Conservation (phyloP, 2,797 vertebrate species). For the Sebastolobus altivelis region DNA sequence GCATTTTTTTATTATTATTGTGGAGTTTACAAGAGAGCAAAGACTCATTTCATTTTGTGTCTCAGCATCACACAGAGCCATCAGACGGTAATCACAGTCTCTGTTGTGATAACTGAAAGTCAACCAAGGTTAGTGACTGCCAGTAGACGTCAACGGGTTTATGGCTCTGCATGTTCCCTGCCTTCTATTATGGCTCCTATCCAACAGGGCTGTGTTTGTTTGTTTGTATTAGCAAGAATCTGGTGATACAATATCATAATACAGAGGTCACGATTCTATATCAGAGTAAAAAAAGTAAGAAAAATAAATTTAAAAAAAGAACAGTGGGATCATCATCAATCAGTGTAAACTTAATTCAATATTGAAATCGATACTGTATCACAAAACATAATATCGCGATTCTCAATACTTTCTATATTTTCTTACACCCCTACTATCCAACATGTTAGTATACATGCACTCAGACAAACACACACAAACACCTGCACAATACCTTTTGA, state of each 20-base stretch:
- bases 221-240: too few relatives aligned
- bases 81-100: constrained; percentile 17
- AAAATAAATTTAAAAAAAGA: too few relatives aligned
- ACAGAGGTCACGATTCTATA: too few relatives aligned
- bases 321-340: too few relatives aligned
- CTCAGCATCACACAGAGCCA: constrained; percentile 21
- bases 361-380: too few relatives aligned
- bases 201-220: too few relatives aligned
- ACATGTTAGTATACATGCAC: constrained; percentile 38
- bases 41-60: constrained; percentile 5
- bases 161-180: constrained; percentile 32
- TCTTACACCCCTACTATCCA: constrained; percentile 17
- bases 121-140: constrained; percentile 63
- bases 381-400: too few relatives aligned
- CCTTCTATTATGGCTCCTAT: constrained; percentile 39
- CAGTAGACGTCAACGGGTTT: constrained; percentile 43
- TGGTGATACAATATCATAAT: too few relatives aligned
- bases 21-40: constrained; percentile 45
- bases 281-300: too few relatives aligned
- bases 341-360: too few relatives aligned
- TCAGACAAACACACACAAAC: constrained; percentile 33
- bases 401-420: too few relatives aligned
- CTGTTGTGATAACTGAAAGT: constrained; percentile 38
- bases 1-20: constrained; percentile 54
- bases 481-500: background rate